Conservation (phyloP, 2,797 vertebrate genomes). For the Crocodylus rhombifer region DNA sequence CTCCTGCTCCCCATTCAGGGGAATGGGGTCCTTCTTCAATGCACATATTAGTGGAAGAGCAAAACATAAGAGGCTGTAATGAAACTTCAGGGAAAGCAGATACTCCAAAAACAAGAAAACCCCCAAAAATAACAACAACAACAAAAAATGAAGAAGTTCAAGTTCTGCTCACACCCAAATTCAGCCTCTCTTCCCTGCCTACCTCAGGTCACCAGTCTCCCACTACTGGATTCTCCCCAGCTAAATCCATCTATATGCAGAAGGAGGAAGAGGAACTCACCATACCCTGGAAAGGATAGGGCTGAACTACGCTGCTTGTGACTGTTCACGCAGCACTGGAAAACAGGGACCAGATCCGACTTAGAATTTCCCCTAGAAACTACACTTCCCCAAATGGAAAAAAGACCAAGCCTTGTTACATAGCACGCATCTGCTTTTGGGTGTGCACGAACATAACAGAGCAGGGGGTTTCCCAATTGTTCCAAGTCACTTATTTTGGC, state of each 20-base stretch:
- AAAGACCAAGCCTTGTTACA: neutral
- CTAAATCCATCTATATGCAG: neutral
- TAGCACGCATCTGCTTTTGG: neutral
- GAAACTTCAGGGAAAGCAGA: neutral
- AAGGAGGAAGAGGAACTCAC: neutral
- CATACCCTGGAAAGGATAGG: neutral
- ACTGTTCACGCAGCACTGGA: conserved; percentile 57
- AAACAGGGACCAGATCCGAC: neutral
- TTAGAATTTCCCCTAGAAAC: conserved; percentile 69
- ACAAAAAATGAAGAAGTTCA: neutral
- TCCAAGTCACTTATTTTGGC: neutral
- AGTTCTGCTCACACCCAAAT: neutral
- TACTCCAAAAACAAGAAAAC: neutral
- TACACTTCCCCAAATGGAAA: conserved; percentile 63
- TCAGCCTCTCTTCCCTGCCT: neutral
- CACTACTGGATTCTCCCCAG: neutral
- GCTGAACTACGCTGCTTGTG: conserved; percentile 46
- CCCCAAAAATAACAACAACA: neutral
- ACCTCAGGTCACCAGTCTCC: neutral
- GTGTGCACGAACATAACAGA: too few species aligned
- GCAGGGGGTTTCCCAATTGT: neutral
- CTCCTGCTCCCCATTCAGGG: neutral
- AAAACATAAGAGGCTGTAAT: neutral
- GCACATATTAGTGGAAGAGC: neutral
- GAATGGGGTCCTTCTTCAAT: neutral